phyloP scores from a whole-genome alignment of 2,797 vertebrate genomes.

The Crocidura indochinensis region DNA sequence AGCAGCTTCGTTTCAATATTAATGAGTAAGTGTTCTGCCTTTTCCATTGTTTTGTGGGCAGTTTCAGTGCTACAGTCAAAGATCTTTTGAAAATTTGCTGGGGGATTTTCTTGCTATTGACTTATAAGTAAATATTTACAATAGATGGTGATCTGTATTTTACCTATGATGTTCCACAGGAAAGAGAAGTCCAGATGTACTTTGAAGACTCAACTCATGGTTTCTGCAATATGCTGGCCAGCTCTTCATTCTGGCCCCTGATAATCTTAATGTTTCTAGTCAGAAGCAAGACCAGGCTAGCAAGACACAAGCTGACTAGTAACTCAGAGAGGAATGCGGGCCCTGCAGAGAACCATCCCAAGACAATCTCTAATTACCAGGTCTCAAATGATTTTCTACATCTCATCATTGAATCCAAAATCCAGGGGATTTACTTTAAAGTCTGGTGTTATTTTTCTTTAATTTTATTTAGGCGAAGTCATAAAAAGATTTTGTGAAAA shows the following conservation, averaged over 20 bases:
- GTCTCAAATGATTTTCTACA: background rate
- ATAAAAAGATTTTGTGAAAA: background rate
- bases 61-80: background rate
- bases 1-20: conserved; percentile 47
- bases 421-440: background rate
- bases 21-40: conserved; percentile 41
- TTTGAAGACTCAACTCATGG: background rate
- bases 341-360: background rate
- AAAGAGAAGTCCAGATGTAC: background rate
- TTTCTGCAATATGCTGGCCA: background rate
- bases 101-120: background rate
- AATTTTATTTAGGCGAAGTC: background rate
- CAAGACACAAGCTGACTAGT: too few species aligned
- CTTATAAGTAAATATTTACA: background rate
- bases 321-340: background rate
- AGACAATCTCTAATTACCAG: background rate
- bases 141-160: background rate
- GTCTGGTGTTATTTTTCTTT: background rate
- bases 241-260: background rate
- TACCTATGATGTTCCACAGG: background rate
- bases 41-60: background rate
- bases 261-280: background rate
- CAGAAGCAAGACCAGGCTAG: too few species aligned
- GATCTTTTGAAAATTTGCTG: background rate
- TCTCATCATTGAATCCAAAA: conserved; percentile 29